Evolutionary conservation across 2,888 invertebrate species (phyloP).

Genomic region (Perizoma affinitatum): DNA sequence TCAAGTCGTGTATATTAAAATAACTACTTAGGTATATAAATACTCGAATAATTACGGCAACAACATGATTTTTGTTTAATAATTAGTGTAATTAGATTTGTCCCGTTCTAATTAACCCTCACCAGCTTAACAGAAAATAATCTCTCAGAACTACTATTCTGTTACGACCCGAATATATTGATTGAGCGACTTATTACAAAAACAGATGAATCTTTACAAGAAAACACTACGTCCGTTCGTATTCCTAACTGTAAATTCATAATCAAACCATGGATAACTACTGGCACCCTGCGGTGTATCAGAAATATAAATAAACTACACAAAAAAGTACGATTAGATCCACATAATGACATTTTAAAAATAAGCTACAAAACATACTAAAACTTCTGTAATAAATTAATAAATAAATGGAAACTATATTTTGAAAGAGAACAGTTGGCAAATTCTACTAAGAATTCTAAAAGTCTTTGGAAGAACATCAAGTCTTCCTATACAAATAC

Average conservation of each 20-base stretch:
- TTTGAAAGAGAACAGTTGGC: constrained; percentile 2
- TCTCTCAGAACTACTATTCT: too few species aligned
- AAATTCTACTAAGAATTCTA: constrained; percentile 1
- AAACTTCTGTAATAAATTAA: constrained; percentile 1
- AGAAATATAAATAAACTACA: constrained; percentile 6
- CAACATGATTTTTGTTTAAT: too few species aligned
- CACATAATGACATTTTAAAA: neutral
- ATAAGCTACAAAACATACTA: constrained; percentile 3
- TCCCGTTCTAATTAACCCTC: too few species aligned
- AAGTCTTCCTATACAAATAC: neutral
- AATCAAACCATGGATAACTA: constrained; percentile 7
- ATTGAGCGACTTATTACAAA: too few species aligned
- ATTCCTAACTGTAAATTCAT: neutral
- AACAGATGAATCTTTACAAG: too few species aligned
- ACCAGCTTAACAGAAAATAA: too few species aligned
- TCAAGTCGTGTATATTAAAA: too few species aligned
- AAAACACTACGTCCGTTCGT: too few species aligned
- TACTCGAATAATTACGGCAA: too few species aligned
- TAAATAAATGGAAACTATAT: neutral
- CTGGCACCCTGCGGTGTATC: constrained; percentile 5
- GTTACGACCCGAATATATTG: too few species aligned
- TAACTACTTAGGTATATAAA: too few species aligned
- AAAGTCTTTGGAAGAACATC: constrained; percentile 3
- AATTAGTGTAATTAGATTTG: too few species aligned
- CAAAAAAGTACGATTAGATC: neutral